Evolutionary conservation across 1,140 invertebrate genomes (phyloP).

Genomic region (Eupeodes corollae): DNA sequence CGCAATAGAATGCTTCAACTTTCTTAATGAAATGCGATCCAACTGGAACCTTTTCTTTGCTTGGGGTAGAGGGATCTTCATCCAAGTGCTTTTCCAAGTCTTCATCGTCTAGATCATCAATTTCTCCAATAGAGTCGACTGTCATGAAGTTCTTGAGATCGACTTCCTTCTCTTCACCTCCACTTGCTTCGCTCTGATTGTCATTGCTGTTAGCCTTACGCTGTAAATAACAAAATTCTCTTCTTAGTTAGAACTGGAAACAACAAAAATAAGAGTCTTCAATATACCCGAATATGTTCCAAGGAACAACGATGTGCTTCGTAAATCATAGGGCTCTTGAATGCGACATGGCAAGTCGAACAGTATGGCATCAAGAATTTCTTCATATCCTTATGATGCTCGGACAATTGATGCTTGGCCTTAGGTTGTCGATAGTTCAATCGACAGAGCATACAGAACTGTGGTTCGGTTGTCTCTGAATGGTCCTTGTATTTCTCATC

Average conservation of each 20-base stretch:
- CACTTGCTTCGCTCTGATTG: conserved; percentile 44
- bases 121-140: conserved; percentile 71
- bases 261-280: too few relatives aligned
- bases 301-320: conserved; percentile 68
- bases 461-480: conserved; percentile 46
- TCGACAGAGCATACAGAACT: conserved; percentile 66
- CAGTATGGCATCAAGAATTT: conserved; percentile 70
- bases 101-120: conserved; percentile 49
- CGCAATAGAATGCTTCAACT: conserved; percentile 59
- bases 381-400: conserved; percentile 67
- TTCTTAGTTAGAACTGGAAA: neutral
- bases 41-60: conserved; percentile 57
- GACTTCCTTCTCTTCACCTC: conserved; percentile 58
- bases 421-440: conserved; percentile 67
- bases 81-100: conserved; percentile 35
- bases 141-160: conserved; percentile 75
- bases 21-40: conserved; percentile 65
- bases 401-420: conserved; percentile 59
- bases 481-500: conserved; percentile 55
- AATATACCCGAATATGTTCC: conserved; percentile 61
- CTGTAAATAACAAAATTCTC: conserved; percentile 26
- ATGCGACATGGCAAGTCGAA: conserved; percentile 48
- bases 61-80: conserved; percentile 47
- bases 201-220: conserved; percentile 43
- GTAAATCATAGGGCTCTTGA: conserved; percentile 69